Base-by-base conservation (phyloP, 2,113 vertebrate species). In the Rhinopomastus cyanomelas region DNA sequence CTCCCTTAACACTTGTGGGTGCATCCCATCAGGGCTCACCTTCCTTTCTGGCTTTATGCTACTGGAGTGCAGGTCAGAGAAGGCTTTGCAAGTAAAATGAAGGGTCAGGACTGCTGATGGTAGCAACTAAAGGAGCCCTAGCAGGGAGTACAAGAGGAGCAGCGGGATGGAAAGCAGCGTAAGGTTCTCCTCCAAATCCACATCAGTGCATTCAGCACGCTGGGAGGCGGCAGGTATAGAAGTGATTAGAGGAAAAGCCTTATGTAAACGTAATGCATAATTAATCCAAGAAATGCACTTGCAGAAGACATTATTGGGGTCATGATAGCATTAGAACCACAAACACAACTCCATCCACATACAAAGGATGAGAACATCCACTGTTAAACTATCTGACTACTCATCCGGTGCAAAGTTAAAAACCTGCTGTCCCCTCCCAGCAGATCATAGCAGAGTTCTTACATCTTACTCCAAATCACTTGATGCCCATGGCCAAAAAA, bases 251-350 rank as follows among this genome's bases (percentile, higher is more conserved):
- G 2, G 62, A 89, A 87, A 90, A 95, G 81, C 89, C 84, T 82
- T 95, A 26, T 94, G 92, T 90, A 96, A 95, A 95, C 91, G 37
- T 90, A 79, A 93, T 95, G 95, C 91, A 95, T 96, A 95, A 94
- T 95, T 96, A 94, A 93, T 89, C 85, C 42, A 83, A 78, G 85
- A 72, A 88, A 79, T 1, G 0, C 82, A 21, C 81, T 89, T 4
- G 0, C 73, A 78, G 65, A 91, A 92, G 73, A 94, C 55, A 61
- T 89, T 85, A 95, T 49, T 86, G 91, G 94, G 83, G 92, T 86
- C 92, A 81, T 19, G 88, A 87, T 82, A 95, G 69, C 90, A 91
- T 92, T 65, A 91, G 49, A 93, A 69, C 51, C 88, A 92, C 57
- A 78, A 91, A 86, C 88, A 14, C 91, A 92, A 29, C 85, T 84